phyloP scores from a whole-genome alignment of 2,797 vertebrate species.

The Cetoscarus ocellatus region DNA sequence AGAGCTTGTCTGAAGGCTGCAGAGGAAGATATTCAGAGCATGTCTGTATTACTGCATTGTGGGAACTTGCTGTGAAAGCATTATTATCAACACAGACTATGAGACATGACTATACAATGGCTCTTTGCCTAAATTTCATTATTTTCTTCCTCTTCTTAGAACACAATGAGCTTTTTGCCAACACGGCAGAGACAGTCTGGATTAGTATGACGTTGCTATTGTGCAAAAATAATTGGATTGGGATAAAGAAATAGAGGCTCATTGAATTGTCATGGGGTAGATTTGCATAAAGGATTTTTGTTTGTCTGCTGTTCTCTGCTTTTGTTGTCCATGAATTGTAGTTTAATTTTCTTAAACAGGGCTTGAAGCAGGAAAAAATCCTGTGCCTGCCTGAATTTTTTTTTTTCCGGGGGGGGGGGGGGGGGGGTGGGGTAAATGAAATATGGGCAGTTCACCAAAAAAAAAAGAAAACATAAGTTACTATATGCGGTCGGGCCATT shows the following conservation, averaged over 20 bases:
- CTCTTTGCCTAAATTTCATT: constrained; percentile 9
- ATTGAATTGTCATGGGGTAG: not conserved
- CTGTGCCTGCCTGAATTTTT: too few species aligned
- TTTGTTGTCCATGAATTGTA: constrained; percentile 17
- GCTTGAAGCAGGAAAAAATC: too few species aligned
- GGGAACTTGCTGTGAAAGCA: constrained; percentile 7
- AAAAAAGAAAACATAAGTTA: too few species aligned
- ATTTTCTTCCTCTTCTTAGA: constrained; percentile 22
- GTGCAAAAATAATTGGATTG: constrained; percentile 13
- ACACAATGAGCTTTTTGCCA: constrained; percentile 1
- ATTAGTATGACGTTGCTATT: constrained; percentile 16
- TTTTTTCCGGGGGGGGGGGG: too few species aligned
- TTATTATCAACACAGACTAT: constrained; percentile 19
- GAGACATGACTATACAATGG: constrained; percentile 13
- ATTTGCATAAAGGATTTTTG: not conserved
- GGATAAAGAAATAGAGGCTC: constrained; percentile 7
- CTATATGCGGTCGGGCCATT: too few species aligned
- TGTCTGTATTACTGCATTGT: constrained; percentile 23
- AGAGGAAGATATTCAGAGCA: constrained; percentile 17
- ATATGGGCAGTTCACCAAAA: too few species aligned
- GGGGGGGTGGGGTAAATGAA: too few species aligned
- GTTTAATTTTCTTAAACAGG: not conserved
- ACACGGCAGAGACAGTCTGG: not conserved
- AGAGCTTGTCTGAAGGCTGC: constrained; percentile 15
- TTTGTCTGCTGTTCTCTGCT: not conserved